These are phyloP conservation scores for Chromoteleia sp. DNA, from an alignment of 2,888 invertebrate genomes.

Conservation along the genomic window DNA sequence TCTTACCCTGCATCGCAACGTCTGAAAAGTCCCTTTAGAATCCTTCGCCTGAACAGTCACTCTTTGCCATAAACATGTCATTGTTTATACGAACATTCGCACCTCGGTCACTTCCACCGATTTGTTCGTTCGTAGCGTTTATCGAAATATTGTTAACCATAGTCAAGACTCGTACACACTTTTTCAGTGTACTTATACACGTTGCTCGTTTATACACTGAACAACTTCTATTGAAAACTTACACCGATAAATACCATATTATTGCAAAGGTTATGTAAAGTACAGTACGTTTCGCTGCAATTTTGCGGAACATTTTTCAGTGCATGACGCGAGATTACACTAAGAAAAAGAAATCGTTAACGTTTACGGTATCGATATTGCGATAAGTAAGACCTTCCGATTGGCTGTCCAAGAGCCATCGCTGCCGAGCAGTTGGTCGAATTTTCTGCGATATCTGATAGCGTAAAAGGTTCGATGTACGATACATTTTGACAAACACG, in stretches of 20 bases:
- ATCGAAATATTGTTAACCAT: neutral
- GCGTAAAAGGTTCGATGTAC: no score
- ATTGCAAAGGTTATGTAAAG: neutral
- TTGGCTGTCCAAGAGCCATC: no score
- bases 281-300: neutral
- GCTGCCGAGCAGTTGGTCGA: no score
- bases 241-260: neutral
- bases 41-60: constrained; percentile 6
- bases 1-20: neutral
- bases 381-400: no score
- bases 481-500: no score
- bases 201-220: neutral
- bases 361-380: no score
- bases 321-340: constrained; percentile 25
- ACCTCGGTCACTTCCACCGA: neutral
- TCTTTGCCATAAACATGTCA: constrained; percentile 2
- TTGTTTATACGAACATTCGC: constrained; percentile 2
- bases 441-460: no score
- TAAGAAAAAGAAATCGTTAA: no score
- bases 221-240: neutral
- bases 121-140: neutral
- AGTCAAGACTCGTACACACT: neutral
- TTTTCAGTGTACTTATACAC: constrained; percentile 1
- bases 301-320: no score
- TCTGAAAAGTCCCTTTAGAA: neutral